Conservation (phyloP, 2,888 invertebrate species). For the Melieria crassipennis region DNA sequence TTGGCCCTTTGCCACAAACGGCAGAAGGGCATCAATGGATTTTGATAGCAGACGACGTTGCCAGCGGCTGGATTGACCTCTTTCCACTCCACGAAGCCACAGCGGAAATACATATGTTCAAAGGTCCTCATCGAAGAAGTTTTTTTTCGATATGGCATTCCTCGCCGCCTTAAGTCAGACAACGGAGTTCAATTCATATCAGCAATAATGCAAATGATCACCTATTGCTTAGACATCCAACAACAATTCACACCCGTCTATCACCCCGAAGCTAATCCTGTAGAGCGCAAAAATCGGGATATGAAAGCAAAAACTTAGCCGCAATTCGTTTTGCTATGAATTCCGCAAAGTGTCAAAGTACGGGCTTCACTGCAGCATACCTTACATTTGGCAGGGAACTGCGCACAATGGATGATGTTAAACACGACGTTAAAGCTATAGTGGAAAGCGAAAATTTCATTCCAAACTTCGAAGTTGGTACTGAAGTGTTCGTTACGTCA, state of each 20-base stretch:
- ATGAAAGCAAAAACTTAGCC: conserved; percentile 48
- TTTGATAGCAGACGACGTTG: conserved; percentile 46
- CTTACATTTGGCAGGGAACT: conserved; percentile 58
- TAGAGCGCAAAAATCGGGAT: conserved; percentile 47
- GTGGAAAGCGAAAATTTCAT: conserved; percentile 46
- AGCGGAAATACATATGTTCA: conserved; percentile 50
- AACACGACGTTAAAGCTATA: conserved; percentile 48
- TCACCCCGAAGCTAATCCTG: conserved; percentile 57
- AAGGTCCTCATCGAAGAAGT: conserved; percentile 49
- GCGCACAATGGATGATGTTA: conserved; percentile 51
- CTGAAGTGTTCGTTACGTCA: conserved; percentile 45
- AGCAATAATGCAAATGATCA: conserved; percentile 54
- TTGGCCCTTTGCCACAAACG: conserved; percentile 28
- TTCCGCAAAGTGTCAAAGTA: conserved; percentile 48
- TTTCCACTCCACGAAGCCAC: conserved; percentile 51
- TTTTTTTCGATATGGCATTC: conserved; percentile 53
- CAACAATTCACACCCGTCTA: conserved; percentile 49
- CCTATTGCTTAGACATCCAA: conserved; percentile 25
- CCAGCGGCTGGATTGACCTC: conserved; percentile 46
- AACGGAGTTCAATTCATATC: conserved; percentile 57
- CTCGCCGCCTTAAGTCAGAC: conserved; percentile 52
- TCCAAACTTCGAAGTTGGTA: conserved; percentile 44
- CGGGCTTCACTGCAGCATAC: conserved; percentile 54
- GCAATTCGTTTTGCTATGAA: conserved; percentile 61
- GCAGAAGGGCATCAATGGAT: conserved; percentile 44